phyloP scores from a whole-genome alignment of 2,797 vertebrate species.

The Eospalax fontanierii region DNA sequence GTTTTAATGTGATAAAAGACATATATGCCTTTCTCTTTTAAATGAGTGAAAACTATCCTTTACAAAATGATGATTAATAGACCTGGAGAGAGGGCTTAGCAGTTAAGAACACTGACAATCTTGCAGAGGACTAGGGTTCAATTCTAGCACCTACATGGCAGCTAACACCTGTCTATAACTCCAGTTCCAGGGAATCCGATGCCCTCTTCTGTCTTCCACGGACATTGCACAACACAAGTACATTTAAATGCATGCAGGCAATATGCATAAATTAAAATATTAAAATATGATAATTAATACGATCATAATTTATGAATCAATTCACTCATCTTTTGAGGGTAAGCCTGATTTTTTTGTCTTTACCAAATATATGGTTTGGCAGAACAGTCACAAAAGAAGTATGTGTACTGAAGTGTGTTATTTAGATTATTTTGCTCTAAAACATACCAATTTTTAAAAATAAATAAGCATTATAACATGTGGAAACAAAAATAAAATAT shows the following conservation, averaged over 20 bases:
- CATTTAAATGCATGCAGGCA: too few relatives aligned
- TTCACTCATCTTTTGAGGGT: not conserved
- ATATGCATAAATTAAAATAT: too few relatives aligned
- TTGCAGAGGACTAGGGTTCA: too few relatives aligned
- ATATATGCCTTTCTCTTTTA: not conserved
- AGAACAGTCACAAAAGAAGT: conserved; percentile 28
- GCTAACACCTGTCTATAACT: too few relatives aligned
- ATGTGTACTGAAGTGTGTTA: not conserved
- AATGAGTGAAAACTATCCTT: conserved; percentile 7
- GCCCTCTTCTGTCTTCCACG: too few relatives aligned
- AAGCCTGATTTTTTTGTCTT: not conserved
- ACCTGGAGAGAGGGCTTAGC: too few relatives aligned
- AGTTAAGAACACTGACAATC: too few relatives aligned
- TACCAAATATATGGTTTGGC: not conserved
- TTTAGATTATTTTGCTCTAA: not conserved
- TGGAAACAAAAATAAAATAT: conserved; percentile 31
- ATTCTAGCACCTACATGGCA: too few relatives aligned
- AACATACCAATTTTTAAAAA: not conserved
- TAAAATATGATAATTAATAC: too few relatives aligned
- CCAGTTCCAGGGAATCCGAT: too few relatives aligned
- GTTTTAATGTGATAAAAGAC: not conserved
- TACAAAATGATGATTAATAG: not conserved
- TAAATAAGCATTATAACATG: not conserved
- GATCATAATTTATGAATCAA: not conserved
- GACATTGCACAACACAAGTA: too few relatives aligned